Conservation (phyloP, 2,797 vertebrate species). For the Cuculus canorus region DNA sequence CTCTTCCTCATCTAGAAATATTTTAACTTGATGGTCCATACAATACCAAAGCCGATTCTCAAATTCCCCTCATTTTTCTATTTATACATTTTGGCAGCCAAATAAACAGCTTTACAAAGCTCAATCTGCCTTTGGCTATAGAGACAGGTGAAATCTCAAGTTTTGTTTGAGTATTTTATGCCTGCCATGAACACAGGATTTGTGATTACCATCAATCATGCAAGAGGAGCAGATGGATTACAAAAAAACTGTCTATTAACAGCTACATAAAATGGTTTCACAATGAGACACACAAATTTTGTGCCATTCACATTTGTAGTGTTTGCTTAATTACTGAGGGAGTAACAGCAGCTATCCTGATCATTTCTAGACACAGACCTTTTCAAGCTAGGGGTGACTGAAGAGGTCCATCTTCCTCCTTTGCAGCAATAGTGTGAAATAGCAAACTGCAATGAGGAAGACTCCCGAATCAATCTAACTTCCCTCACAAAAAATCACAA, state of each 20-base stretch:
- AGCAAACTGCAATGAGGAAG: background rate
- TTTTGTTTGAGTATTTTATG: background rate
- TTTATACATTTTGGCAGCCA: background rate
- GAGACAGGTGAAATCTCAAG: background rate
- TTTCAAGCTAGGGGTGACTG: background rate
- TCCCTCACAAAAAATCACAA: background rate
- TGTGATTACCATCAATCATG: background rate
- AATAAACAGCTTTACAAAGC: background rate
- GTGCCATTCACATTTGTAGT: background rate
- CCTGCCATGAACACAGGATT: background rate
- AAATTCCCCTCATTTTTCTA: background rate
- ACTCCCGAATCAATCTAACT: background rate
- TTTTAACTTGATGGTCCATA: background rate
- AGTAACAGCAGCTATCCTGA: background rate
- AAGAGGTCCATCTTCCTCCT: background rate
- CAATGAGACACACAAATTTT: background rate
- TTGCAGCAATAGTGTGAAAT: background rate
- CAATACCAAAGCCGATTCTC: background rate
- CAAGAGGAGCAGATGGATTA: background rate
- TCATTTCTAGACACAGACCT: background rate
- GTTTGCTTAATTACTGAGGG: background rate
- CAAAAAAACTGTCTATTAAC: background rate
- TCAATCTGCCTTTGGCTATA: background rate
- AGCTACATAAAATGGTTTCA: background rate
- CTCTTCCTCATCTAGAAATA: background rate